Percentiles rank a stretch among this genome's conserved stretches.
Conservation (phyloP, 2,797 vertebrate genomes). For the Karalla daura region DNA sequence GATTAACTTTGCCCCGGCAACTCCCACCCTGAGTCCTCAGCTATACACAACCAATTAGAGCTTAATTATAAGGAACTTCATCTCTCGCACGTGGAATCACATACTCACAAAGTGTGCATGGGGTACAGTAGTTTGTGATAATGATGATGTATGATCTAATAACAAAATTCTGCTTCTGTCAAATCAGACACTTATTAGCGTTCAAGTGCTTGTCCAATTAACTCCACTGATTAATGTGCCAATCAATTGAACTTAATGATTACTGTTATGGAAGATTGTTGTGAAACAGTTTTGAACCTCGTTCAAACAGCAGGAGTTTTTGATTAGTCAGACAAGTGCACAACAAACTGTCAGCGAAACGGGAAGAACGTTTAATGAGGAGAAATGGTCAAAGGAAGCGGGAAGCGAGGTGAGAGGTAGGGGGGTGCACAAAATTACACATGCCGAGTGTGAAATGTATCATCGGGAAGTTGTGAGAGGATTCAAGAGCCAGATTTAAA, state of each 20-base stretch:
- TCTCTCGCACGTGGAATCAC: conserved; percentile 54
- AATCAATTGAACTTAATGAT: conserved; percentile 77
- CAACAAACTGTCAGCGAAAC: conserved; percentile 49
- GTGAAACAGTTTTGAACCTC: conserved; percentile 59
- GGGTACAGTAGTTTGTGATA: conserved; percentile 63
- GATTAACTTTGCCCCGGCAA: conserved; percentile 51
- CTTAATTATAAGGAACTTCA: conserved; percentile 67
- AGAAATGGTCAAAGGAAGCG: conserved; percentile 57
- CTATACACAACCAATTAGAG: conserved; percentile 69
- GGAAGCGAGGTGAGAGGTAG: conserved; percentile 16
- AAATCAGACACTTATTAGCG: conserved; percentile 74
- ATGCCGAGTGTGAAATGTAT: conserved; percentile 6
- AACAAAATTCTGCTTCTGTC: conserved; percentile 70
- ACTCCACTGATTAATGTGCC: conserved; percentile 70
- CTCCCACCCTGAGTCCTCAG: conserved; percentile 47
- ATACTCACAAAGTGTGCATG: conserved; percentile 50
- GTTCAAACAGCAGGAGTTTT: conserved; percentile 58
- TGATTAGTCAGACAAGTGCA: conserved; percentile 56
- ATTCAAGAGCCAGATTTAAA: conserved; percentile 1
- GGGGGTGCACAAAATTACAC: not conserved
- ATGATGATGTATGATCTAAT: conserved; percentile 76
- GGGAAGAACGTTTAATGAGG: conserved; percentile 60
- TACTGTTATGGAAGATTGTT: conserved; percentile 68
- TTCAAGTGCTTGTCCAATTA: conserved; percentile 70
- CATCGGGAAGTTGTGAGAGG: not conserved